Conservation (phyloP, 1,140 invertebrate genomes). For the Eupristina koningsbergeri region DNA sequence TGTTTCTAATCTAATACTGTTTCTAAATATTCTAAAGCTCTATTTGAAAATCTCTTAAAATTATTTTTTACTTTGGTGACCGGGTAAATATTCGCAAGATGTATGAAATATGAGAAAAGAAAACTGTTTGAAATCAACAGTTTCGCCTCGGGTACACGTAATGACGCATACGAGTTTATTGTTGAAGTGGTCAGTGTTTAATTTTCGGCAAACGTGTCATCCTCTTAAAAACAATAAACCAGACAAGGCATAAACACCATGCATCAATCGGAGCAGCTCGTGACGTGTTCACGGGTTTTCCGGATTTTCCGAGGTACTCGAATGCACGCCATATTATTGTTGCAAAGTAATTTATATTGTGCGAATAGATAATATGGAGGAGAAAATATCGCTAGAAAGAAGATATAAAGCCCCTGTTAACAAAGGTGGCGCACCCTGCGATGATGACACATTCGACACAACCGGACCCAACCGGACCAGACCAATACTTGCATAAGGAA, state of each 20-base stretch:
- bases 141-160: slow-evolving; percentile 5
- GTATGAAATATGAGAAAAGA: neutral
- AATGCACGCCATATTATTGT: neutral
- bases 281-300: no score
- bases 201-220: slow-evolving; percentile 13
- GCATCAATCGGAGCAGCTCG: slow-evolving; percentile 37
- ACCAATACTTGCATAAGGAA: neutral
- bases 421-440: neutral
- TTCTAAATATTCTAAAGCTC: neutral
- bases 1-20: neutral
- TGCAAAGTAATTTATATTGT: neutral
- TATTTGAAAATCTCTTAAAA: neutral
- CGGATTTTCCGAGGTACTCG: slow-evolving; percentile 9
- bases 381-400: no score
- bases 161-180: neutral
- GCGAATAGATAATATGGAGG: slow-evolving; percentile 9
- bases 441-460: neutral
- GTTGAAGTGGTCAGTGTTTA: neutral
- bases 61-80: neutral
- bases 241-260: slow-evolving; percentile 43
- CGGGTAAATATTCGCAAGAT: neutral
- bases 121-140: neutral
- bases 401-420: no score
- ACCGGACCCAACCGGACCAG: no score
- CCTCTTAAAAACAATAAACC: neutral